Conservation (phyloP, 2,888 invertebrate species). For the Agrypnus murinus region DNA sequence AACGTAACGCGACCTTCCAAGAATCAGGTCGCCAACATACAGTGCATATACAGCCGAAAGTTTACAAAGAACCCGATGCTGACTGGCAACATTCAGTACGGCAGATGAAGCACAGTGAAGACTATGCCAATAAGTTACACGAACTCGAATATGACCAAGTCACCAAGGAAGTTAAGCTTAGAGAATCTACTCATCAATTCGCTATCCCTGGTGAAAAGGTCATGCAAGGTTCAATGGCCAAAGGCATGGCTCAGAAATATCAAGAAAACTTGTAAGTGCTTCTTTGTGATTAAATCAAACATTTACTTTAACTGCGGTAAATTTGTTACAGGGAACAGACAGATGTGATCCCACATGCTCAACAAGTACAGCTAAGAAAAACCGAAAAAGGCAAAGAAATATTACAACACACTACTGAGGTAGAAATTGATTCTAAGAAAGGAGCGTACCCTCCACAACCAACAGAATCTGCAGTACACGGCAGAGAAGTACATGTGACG, state of each 20-base stretch:
- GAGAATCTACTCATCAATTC: conserved; percentile 87
- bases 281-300: too few species aligned
- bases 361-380: conserved; percentile 71
- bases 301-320: too few species aligned
- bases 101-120: conserved; percentile 84
- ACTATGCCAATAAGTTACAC: conserved; percentile 88
- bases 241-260: conserved; percentile 92
- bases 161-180: conserved; percentile 84
- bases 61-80: conserved; percentile 83
- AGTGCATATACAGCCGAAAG: conserved; percentile 75
- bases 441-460: conserved; percentile 78
- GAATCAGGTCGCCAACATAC: conserved; percentile 77
- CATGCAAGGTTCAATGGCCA: conserved; percentile 83
- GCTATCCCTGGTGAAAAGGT: conserved; percentile 90
- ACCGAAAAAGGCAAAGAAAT: conserved; percentile 73
- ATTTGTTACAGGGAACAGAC: conserved; percentile 74
- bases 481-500: conserved; percentile 89
- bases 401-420: conserved; percentile 60
- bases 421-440: conserved; percentile 65
- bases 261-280: conserved; percentile 87
- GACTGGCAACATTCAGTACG: conserved; percentile 91
- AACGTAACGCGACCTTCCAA: conserved; percentile 81
- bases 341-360: conserved; percentile 73
- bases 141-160: conserved; percentile 90
- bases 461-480: conserved; percentile 90